Percentiles rank a stretch among this genome's conserved stretches.
These are phyloP conservation scores for Diplodus sargus DNA, from an alignment of 2,797 vertebrate species.

Conservation along the genomic window DNA sequence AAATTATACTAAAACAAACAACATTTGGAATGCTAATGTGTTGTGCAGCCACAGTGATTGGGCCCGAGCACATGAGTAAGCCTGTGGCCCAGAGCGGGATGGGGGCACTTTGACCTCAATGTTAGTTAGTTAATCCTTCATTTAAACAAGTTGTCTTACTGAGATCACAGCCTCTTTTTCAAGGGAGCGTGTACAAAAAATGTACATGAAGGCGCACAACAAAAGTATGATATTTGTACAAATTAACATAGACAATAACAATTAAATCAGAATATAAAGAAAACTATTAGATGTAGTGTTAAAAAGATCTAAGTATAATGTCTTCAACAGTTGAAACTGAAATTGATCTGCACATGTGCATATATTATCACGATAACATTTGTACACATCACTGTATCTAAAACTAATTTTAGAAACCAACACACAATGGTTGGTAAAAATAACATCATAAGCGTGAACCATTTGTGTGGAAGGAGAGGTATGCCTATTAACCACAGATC, in stretches of 20 bases:
- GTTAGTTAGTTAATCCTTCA: conserved; percentile 45
- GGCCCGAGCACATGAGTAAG: conserved; percentile 65
- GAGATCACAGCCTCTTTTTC: conserved; percentile 9
- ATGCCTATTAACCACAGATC: too few species aligned
- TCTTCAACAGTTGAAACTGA: not conserved
- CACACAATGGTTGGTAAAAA: too few species aligned
- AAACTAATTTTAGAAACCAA: too few species aligned
- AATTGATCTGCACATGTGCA: not conserved
- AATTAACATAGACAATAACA: not conserved
- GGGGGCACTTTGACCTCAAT: conserved; percentile 64
- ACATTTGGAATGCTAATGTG: conserved; percentile 76
- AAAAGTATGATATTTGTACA: not conserved
- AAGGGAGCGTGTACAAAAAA: conserved; percentile 9
- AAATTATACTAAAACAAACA: conserved; percentile 70
- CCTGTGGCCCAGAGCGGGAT: conserved; percentile 46
- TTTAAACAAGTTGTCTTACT: conserved; percentile 29
- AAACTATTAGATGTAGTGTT: not conserved
- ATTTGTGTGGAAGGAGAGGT: too few species aligned
- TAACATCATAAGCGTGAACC: too few species aligned
- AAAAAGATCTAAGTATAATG: not conserved
- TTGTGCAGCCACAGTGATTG: conserved; percentile 51
- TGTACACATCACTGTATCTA: not conserved
- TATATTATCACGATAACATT: not conserved
- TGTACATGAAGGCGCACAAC: not conserved
- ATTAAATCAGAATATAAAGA: not conserved